Percentiles rank a stretch among this genome's conserved stretches.
phyloP scores from a whole-genome alignment of 1,140 invertebrate genomes.

The Papilio polyxenes region DNA sequence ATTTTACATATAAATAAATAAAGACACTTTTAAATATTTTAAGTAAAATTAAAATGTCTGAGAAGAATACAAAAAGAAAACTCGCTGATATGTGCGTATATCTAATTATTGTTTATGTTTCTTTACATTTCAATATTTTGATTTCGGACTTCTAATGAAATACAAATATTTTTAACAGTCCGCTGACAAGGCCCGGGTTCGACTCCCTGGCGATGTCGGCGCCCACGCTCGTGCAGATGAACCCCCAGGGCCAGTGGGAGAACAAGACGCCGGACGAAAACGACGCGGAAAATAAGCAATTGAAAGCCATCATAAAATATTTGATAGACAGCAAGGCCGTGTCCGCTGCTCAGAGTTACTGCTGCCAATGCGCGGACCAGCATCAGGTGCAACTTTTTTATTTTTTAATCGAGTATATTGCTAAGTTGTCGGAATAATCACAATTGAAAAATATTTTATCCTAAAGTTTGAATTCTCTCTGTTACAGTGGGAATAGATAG shows the following conservation, averaged over 20 bases:
- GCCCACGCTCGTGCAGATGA: constrained; percentile 66
- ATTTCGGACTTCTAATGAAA: not conserved
- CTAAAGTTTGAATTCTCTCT: too few species aligned
- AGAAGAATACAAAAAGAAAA: not conserved
- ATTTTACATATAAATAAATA: not conserved
- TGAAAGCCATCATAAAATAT: constrained; percentile 62
- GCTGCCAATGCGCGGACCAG: constrained; percentile 62
- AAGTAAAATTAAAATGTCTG: not conserved
- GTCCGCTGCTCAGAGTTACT: constrained; percentile 71
- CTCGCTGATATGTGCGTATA: constrained; percentile 10
- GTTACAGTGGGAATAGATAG: too few species aligned
- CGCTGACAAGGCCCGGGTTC: constrained; percentile 62
- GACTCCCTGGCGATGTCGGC: constrained; percentile 63
- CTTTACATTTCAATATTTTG: not conserved
- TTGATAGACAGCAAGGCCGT: constrained; percentile 63
- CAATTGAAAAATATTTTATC: too few species aligned
- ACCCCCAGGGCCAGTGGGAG: constrained; percentile 70
- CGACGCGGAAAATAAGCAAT: constrained; percentile 54
- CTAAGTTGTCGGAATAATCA: too few species aligned
- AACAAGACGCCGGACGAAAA: constrained; percentile 55
- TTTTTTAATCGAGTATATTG: too few species aligned
- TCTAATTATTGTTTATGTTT: not conserved
- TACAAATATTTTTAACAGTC: constrained; percentile 49
- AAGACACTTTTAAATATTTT: not conserved
- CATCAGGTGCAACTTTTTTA: constrained; percentile 49